phyloP scores from a whole-genome alignment of 2,888 invertebrate species.

The Prenolepis imparis region DNA sequence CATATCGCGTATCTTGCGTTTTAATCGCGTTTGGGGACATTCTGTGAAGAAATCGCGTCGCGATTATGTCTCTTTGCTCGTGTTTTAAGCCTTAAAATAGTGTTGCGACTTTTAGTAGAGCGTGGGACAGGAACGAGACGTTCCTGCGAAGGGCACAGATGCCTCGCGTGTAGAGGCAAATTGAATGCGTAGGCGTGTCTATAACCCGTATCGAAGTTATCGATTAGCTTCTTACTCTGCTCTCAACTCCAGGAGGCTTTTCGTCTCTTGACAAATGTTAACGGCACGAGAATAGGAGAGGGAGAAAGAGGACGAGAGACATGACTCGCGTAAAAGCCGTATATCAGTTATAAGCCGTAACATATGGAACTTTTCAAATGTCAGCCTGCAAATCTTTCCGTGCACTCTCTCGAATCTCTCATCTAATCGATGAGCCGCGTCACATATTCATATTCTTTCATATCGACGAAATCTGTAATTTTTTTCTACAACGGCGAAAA shows the following conservation, averaged over 20 bases:
- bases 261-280: conserved; percentile 39
- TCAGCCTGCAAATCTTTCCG: conserved; percentile 21
- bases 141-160: conserved; percentile 33
- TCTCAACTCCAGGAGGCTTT: conserved; percentile 31
- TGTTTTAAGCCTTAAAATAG: conserved; percentile 30
- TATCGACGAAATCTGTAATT: neutral
- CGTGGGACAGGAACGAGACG: conserved; percentile 41
- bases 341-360: conserved; percentile 14
- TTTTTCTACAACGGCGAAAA: neutral
- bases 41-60: neutral
- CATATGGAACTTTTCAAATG: conserved; percentile 21
- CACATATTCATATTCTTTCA: neutral
- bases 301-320: neutral
- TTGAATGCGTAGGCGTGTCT: conserved; percentile 44
- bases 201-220: conserved; percentile 36
- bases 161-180: conserved; percentile 24
- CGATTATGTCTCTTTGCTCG: neutral
- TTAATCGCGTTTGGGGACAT: neutral
- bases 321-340: neutral
- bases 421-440: neutral
- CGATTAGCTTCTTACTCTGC: conserved; percentile 14
- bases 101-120: conserved; percentile 39
- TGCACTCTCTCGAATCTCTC: neutral
- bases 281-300: neutral
- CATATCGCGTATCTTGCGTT: neutral